Conservation (phyloP, 1,140 invertebrate genomes). For the Onthophagus taurus region DNA sequence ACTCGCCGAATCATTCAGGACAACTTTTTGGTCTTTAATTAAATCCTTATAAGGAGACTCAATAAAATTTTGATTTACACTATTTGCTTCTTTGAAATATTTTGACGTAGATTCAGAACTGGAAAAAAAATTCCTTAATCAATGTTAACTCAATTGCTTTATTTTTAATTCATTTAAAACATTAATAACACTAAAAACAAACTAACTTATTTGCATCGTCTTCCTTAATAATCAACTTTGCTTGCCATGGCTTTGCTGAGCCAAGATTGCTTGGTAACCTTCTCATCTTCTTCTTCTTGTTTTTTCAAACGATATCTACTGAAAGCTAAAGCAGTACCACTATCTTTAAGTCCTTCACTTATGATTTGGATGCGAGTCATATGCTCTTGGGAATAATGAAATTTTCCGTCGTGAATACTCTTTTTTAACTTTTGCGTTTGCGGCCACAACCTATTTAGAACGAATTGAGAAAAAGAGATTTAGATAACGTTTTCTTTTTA, state of each 20-base stretch:
- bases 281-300: conserved; percentile 22
- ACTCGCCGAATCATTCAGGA: conserved; percentile 16
- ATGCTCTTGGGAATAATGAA: conserved; percentile 16
- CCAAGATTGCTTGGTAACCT: conserved; percentile 21
- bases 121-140: neutral
- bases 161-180: conserved; percentile 11
- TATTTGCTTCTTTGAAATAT: neutral
- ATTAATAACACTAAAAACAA: too few relatives aligned
- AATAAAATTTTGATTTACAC: neutral
- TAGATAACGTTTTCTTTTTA: neutral
- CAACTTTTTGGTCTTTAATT: conserved; percentile 13
- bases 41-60: conserved; percentile 23
- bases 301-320: conserved; percentile 10
- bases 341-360: neutral
- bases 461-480: conserved; percentile 1
- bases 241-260: too few relatives aligned
- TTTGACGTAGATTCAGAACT: neutral
- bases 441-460: conserved; percentile 18
- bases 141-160: neutral
- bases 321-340: conserved; percentile 3
- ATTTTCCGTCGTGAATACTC: conserved; percentile 15
- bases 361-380: conserved; percentile 9
- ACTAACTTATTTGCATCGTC: too few relatives aligned
- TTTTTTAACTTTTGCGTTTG: conserved; percentile 19
- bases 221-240: conserved; percentile 16